A percentile compares a stretch with the other conserved stretches of the same genome.
Conservation (phyloP, 2,113 vertebrate genomes). For the Amphilophus citrinellus region DNA sequence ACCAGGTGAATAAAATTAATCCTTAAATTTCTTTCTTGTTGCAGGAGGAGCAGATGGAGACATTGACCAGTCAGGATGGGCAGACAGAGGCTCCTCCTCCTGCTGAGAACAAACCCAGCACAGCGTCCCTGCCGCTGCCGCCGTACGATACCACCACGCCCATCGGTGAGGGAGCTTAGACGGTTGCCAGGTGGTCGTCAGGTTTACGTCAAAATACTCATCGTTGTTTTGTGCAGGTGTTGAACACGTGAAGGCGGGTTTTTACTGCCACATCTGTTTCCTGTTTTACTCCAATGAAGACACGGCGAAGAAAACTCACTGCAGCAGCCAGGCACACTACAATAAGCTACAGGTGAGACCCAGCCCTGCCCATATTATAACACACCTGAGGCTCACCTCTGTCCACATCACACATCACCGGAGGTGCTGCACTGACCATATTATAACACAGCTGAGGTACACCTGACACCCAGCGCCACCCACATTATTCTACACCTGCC, state of each 20-base stretch:
- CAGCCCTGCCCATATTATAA: background rate
- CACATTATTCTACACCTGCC: background rate
- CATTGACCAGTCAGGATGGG: conserved; percentile 12
- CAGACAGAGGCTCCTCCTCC: background rate
- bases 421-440: no score
- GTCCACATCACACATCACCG: no score
- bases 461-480: background rate
- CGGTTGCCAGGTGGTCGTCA: background rate
- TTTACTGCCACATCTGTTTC: conserved; percentile 97
- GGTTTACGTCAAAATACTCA: background rate
- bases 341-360: conserved; percentile 92
- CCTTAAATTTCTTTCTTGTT: background rate
- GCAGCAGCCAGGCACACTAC: conserved; percentile 95
- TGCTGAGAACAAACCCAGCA: conserved; percentile 38
- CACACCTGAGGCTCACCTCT: no score
- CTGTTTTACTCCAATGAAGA: conserved; percentile 98
- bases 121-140: conserved; percentile 77
- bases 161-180: conserved; percentile 84
- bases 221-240: conserved; percentile 81
- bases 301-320: conserved; percentile 93
- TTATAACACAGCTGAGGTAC: no score
- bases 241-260: conserved; percentile 97
- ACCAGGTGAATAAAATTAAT: background rate
- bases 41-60: conserved; percentile 6
- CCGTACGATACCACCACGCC: conserved; percentile 87